Evolutionary conservation across 2,797 vertebrate genomes (phyloP).

Genomic region (Myioborus miniatus): DNA sequence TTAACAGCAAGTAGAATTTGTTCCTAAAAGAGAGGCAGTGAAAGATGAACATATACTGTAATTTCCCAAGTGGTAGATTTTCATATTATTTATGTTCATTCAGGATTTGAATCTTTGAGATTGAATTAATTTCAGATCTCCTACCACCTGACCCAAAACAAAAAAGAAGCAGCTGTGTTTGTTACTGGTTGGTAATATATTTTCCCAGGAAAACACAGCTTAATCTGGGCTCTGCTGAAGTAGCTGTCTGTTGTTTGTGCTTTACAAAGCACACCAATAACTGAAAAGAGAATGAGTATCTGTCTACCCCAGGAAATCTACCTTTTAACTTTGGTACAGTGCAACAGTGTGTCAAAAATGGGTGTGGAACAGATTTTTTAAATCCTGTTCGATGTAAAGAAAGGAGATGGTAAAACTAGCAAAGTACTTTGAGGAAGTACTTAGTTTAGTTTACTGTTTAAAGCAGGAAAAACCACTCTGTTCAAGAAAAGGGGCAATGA

Average conservation of each 20-base stretch:
- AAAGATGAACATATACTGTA: background rate
- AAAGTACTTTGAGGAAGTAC: background rate
- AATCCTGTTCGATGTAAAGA: background rate
- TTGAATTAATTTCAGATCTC: conserved; percentile 24
- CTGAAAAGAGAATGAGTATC: background rate
- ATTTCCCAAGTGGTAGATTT: background rate
- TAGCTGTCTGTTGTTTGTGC: background rate
- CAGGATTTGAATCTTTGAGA: background rate
- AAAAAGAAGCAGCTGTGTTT: conserved; percentile 57
- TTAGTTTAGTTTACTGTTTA: background rate
- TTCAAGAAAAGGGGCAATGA: background rate
- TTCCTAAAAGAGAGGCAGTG: background rate
- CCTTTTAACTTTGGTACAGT: background rate
- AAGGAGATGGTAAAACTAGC: background rate
- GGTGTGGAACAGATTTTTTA: background rate
- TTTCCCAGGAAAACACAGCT: conserved; percentile 45
- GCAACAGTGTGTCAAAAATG: background rate
- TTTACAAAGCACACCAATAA: background rate
- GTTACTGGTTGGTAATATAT: conserved; percentile 22
- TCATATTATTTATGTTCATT: background rate
- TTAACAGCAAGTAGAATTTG: background rate
- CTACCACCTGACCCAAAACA: conserved; percentile 31
- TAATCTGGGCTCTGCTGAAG: background rate
- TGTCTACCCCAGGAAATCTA: background rate
- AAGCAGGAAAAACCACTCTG: background rate